A percentile compares a stretch with the other conserved stretches of the same genome.
Evolutionary conservation across 2,888 invertebrate species (phyloP).

Genomic region (Hydropsyche betteni): DNA sequence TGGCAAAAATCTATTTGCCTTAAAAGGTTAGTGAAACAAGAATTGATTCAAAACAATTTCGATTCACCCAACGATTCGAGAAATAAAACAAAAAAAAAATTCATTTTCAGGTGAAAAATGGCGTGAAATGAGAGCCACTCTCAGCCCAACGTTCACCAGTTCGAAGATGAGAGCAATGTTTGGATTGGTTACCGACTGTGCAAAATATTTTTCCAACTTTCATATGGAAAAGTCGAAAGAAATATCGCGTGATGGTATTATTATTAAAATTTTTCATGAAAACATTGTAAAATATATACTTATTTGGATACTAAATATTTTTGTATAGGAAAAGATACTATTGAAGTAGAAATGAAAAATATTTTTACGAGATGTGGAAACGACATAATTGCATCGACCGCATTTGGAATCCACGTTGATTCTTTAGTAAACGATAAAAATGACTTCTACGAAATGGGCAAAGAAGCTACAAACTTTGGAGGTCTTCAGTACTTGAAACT

Average conservation of each 20-base stretch:
- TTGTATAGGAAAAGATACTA: background rate
- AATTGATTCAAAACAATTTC: no score
- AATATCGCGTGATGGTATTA: conserved; percentile 11
- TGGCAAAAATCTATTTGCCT: conserved; percentile 61
- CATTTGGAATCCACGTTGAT: background rate
- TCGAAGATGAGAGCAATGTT: conserved; percentile 36
- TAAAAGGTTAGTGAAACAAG: conserved; percentile 57
- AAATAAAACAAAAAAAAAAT: background rate
- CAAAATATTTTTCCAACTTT: conserved; percentile 56
- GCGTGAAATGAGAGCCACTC: conserved; percentile 60
- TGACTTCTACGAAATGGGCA: conserved; percentile 12
- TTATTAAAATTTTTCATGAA: no score
- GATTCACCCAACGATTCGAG: background rate
- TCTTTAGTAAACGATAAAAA: background rate
- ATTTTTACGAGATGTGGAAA: background rate
- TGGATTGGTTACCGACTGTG: conserved; percentile 60
- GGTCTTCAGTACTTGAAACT: conserved; percentile 11
- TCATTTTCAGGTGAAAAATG: conserved; percentile 56
- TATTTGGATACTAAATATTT: no score
- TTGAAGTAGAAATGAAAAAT: conserved; percentile 12
- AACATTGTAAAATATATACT: no score
- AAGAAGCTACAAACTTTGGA: conserved; percentile 1
- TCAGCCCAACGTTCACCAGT: conserved; percentile 54
- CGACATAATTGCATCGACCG: conserved; percentile 12
- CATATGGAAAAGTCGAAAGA: conserved; percentile 55